Conservation (phyloP, 1,140 invertebrate species). For the Trachymyrmex septentrionalis region DNA sequence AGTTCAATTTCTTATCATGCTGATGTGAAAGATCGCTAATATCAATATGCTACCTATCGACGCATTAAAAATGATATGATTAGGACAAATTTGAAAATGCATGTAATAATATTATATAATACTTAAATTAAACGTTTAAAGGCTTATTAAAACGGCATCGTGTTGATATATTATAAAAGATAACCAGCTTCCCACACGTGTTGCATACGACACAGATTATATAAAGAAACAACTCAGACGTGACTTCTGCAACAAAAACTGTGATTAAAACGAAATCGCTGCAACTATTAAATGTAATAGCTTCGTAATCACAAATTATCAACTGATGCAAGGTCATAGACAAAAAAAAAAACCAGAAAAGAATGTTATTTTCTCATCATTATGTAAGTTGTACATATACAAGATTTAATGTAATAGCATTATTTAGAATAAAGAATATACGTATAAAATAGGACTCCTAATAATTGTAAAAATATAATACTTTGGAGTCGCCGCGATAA, state of each 20-base stretch:
- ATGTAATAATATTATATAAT: background rate
- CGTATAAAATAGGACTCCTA: no score
- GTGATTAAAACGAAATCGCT: background rate
- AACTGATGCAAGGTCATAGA: background rate
- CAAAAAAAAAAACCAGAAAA: conserved; percentile 5
- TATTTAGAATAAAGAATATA: no score
- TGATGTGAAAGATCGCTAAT: background rate
- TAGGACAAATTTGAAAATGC: background rate
- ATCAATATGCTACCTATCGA: background rate
- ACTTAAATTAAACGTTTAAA: background rate
- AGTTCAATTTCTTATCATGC: background rate
- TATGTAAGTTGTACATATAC: background rate
- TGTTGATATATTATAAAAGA: background rate
- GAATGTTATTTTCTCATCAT: background rate
- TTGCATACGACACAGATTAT: background rate
- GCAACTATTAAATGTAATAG: conserved; percentile 9
- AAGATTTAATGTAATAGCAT: background rate
- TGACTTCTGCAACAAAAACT: conserved; percentile 16
- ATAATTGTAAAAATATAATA: no score
- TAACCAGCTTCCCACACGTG: background rate
- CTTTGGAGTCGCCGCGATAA: no score
- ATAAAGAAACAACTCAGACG: conserved; percentile 14
- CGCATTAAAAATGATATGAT: background rate
- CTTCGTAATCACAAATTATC: conserved; percentile 18
- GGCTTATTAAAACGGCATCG: background rate